Evolutionary conservation across 2,797 vertebrate genomes (phyloP).

Genomic region (Steatocranus sp.): DNA sequence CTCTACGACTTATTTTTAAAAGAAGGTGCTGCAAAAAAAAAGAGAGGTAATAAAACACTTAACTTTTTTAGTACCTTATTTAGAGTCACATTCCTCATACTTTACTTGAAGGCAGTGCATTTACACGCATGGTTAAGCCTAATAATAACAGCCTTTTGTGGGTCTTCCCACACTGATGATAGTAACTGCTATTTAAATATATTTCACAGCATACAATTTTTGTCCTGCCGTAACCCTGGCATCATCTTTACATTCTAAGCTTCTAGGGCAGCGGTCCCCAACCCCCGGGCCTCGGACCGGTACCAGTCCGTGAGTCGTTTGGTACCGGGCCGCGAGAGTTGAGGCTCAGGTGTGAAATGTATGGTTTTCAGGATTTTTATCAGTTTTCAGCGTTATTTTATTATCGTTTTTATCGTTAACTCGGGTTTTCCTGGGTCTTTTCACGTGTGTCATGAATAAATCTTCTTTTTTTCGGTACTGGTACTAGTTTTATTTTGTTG

Average conservation of each 20-base stretch:
- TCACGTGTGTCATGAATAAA: too few relatives aligned
- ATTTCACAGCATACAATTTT: conserved; percentile 18
- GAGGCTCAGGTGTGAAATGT: too few relatives aligned
- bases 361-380: too few relatives aligned
- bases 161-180: conserved; percentile 20
- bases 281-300: too few relatives aligned
- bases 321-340: too few relatives aligned
- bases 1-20: not conserved
- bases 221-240: not conserved
- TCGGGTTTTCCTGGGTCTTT: too few relatives aligned
- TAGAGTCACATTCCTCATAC: not conserved
- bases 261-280: too few relatives aligned
- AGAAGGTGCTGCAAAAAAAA: not conserved
- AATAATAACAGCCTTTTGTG: conserved; percentile 33
- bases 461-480: too few relatives aligned
- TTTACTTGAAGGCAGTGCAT: conserved; percentile 23
- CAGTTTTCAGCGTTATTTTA: too few relatives aligned
- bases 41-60: not conserved
- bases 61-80: not conserved
- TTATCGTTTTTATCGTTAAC: too few relatives aligned
- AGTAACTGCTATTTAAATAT: conserved; percentile 27
- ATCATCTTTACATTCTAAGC: conserved; percentile 10
- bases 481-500: too few relatives aligned
- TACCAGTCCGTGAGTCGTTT: too few relatives aligned
- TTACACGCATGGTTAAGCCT: conserved; percentile 25